A percentile compares a stretch with the other conserved stretches of the same genome.
Conservation (phyloP, 2,888 invertebrate genomes). For the Stenoptilia bipunctidactyla region DNA sequence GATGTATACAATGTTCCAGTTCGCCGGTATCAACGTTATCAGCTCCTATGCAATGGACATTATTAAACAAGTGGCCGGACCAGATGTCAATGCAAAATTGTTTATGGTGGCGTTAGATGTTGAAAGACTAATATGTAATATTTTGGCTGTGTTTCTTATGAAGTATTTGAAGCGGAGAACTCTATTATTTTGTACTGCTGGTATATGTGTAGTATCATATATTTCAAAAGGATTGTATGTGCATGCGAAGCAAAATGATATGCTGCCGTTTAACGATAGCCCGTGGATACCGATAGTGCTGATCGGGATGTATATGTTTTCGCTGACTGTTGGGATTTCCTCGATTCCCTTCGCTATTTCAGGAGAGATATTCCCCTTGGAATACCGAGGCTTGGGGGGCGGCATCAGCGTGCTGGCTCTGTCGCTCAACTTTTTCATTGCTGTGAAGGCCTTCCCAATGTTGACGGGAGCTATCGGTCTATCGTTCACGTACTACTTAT, state of each 20-base stretch:
- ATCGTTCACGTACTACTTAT: constrained; percentile 72
- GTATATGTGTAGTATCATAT: constrained; percentile 71
- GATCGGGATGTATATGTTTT: constrained; percentile 69
- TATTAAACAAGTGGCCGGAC: constrained; percentile 70
- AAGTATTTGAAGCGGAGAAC: constrained; percentile 72
- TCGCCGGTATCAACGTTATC: constrained; percentile 78
- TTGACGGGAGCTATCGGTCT: constrained; percentile 62
- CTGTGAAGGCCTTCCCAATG: constrained; percentile 76
- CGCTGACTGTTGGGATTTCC: constrained; percentile 71
- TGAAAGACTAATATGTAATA: constrained; percentile 72
- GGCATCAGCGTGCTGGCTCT: constrained; percentile 74
- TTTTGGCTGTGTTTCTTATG: constrained; percentile 72
- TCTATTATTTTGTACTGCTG: constrained; percentile 70
- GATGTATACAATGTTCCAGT: constrained; percentile 76
- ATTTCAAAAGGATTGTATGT: constrained; percentile 62
- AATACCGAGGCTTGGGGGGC: constrained; percentile 74
- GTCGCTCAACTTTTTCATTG: constrained; percentile 75
- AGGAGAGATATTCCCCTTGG: constrained; percentile 77
- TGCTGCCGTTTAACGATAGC: constrained; percentile 31
- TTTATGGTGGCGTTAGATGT: constrained; percentile 75
- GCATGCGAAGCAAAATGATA: constrained; percentile 35
- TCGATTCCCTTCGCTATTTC: constrained; percentile 80
- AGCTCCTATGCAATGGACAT: constrained; percentile 78
- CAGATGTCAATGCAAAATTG: constrained; percentile 71
- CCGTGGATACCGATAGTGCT: constrained; percentile 61